Percentiles rank a stretch among this genome's conserved stretches.
Evolutionary conservation across 2,797 vertebrate species (phyloP).

Genomic region (Dryobates pubescens): DNA sequence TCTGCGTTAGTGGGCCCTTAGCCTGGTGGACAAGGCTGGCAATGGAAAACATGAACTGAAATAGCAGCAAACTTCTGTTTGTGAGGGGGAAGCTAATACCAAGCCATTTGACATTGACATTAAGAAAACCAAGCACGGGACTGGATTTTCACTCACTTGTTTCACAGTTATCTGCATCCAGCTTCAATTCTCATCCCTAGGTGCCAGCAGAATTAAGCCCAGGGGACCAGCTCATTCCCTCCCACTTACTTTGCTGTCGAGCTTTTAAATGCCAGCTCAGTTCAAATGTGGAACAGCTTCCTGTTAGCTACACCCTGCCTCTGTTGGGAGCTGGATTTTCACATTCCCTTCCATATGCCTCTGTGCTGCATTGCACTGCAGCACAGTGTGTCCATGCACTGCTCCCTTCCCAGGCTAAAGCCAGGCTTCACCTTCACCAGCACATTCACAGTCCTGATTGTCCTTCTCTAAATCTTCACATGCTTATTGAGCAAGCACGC

Average conservation of each 20-base stretch:
- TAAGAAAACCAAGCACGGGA: background rate
- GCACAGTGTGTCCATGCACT: accelerated
- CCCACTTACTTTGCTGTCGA: no score
- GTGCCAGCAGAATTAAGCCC: background rate
- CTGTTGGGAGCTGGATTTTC: accelerated
- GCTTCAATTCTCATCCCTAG: accelerated
- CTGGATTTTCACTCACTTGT: background rate
- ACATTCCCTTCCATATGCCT: background rate
- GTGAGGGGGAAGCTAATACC: background rate
- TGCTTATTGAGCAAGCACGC: accelerated
- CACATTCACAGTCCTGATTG: accelerated
- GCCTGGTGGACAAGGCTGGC: background rate
- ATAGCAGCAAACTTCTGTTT: background rate
- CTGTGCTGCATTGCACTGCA: background rate
- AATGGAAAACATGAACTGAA: background rate
- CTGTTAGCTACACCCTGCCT: background rate
- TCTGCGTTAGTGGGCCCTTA: background rate
- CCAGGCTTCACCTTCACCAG: background rate
- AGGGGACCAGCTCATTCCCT: background rate
- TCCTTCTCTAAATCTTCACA: background rate
- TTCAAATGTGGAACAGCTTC: background rate
- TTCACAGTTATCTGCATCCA: no score
- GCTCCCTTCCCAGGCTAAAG: background rate
- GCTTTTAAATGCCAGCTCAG: no score
- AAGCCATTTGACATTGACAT: background rate